A percentile compares a stretch with the other conserved stretches of the same genome.
Evolutionary conservation across 2,888 invertebrate species (phyloP).

Genomic region (Aplocera efformata): DNA sequence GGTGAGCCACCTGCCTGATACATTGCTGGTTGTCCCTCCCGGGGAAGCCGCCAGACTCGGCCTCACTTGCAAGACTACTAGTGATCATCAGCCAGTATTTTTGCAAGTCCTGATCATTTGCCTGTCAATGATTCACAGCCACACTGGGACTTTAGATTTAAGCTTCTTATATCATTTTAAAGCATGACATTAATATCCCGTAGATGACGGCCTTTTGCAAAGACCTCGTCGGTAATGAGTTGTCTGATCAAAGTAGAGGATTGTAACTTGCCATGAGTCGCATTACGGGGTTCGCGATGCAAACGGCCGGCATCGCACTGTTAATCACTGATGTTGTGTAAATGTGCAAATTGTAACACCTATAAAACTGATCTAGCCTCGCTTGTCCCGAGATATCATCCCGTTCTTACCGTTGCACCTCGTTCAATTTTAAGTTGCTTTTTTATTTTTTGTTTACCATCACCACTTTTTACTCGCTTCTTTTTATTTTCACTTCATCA

Average conservation of each 20-base stretch:
- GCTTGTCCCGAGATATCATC: conserved; percentile 79
- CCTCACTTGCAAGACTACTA: conserved; percentile 70
- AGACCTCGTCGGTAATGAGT: conserved; percentile 3
- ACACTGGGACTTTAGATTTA: conserved; percentile 73
- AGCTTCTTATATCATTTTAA: conserved; percentile 72
- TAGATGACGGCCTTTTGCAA: conserved; percentile 50
- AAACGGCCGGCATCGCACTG: conserved; percentile 48
- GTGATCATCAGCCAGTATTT: conserved; percentile 59
- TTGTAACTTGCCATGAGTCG: conserved; percentile 1
- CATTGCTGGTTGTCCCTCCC: conserved; percentile 40
- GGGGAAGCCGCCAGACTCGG: conserved; percentile 58
- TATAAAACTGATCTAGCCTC: conserved; percentile 71
- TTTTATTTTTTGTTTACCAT: conserved; percentile 68
- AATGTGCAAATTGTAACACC: conserved; percentile 76
- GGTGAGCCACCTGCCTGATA: too few species aligned
- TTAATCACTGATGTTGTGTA: conserved; percentile 69
- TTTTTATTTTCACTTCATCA: conserved; percentile 78
- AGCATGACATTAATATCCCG: conserved; percentile 74
- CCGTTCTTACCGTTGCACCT: conserved; percentile 78
- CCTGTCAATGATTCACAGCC: conserved; percentile 70
- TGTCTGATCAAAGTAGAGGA: background rate
- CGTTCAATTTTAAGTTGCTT: conserved; percentile 78
- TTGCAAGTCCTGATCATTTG: conserved; percentile 74
- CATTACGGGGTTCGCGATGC: conserved; percentile 25
- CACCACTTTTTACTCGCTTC: conserved; percentile 69